Evolutionary conservation across 1,140 invertebrate species (phyloP), one percentile per base, ranked within the genome.

Genomic region (Euwallacea fornicatus): DNA sequence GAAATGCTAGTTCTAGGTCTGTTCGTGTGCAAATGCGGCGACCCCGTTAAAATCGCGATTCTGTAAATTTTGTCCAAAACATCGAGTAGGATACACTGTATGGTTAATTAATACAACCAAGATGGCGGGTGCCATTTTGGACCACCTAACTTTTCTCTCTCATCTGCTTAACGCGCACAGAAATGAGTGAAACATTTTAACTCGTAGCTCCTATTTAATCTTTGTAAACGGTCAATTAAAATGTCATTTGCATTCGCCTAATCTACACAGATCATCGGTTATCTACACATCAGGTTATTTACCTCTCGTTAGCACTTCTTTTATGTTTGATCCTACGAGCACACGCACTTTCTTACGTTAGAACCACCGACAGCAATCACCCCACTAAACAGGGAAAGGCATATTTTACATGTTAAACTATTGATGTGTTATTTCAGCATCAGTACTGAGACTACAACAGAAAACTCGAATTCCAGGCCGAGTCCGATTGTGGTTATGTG

Each of bases 341-440:
- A 50, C 46, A 50, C 7, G 6, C 46, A 50, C 46, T 50, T 50
- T 50, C 13, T 50, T 50, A 50, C 46, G 13, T 11, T 11, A 50
- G 46, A 50, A 11, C 21, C 21, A 33, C 21, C 21, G 21, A 33
- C 46, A 50, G 46, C 13, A 50, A 11, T 50, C 46, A 50, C 9
- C 46, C 46, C 46, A 50, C 46, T 50, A 50, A 3, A 13, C 7
- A 50, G 9, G 46, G 9, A 50, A 11, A 50, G 9, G 13, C 46
- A 13, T 50, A 50, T 50, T 50, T 50, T 50, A 50, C 46, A 50
- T 50, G 46, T 13, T 50, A 10, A 50, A 11, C 46, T 50, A 50
- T 11, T 13, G 7, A 50, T 11, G 46, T 50, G 46, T 50, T 50
- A 50, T 50, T 50, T 50, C 46, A 50, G 46, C 7, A 50, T 13